A percentile compares a stretch with the other conserved stretches of the same genome.
phyloP scores from a whole-genome alignment of 2,888 invertebrate genomes.

The Andrena camellia region DNA sequence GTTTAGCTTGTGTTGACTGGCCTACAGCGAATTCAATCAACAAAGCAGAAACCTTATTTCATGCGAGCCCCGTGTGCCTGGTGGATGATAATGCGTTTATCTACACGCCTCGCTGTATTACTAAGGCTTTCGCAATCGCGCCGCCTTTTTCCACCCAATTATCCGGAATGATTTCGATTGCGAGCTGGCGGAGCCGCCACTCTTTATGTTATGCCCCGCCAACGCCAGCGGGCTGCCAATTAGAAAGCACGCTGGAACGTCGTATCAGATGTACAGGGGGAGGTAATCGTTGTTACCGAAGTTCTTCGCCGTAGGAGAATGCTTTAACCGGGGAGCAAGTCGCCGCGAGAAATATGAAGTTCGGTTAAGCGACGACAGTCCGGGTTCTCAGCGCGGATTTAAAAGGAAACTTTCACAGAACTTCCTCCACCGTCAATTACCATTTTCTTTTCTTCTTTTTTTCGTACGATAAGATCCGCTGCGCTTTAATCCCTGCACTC shows the following conservation, averaged over 20 bases:
- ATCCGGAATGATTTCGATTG: constrained; percentile 30
- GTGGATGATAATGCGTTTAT: constrained; percentile 61
- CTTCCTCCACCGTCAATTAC: not conserved
- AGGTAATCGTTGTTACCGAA: not conserved
- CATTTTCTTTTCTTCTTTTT: not conserved
- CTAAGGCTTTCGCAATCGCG: constrained; percentile 41
- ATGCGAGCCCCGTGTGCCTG: constrained; percentile 29
- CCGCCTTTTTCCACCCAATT: constrained; percentile 42
- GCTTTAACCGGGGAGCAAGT: not conserved
- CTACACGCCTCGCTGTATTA: constrained; percentile 23
- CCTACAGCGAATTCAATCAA: constrained; percentile 58
- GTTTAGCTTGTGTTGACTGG: constrained; percentile 52
- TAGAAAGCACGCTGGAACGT: constrained; percentile 7
- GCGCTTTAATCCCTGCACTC: not conserved
- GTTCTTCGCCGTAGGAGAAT: no score
- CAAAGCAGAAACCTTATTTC: constrained; percentile 57
- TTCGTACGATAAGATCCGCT: not conserved
- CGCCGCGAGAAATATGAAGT: not conserved
- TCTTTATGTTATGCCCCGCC: not conserved
- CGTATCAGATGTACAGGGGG: constrained; percentile 10
- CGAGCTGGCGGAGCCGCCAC: not conserved
- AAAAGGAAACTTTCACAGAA: constrained; percentile 1
- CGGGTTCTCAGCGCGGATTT: constrained; percentile 6
- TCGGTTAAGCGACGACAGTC: not conserved
- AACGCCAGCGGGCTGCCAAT: not conserved